Conservation (phyloP, 2,888 invertebrate species). For the Teinopalpus imperialis region DNA sequence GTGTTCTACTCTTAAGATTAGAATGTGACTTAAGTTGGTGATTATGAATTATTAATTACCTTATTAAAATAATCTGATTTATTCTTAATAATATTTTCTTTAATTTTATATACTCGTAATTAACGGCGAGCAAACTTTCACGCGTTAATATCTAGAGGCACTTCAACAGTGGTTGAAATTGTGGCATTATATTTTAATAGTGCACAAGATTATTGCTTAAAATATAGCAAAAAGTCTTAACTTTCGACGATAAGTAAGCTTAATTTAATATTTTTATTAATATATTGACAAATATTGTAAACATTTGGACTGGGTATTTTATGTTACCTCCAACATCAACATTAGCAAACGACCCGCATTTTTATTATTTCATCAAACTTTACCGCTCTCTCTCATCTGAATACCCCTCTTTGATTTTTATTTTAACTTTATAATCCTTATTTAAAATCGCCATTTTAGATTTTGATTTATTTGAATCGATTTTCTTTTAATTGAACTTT, state of each 20-base stretch:
- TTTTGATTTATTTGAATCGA: not conserved
- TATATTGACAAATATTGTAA: conserved; percentile 75
- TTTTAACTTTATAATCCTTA: not conserved
- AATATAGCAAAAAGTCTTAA: conserved; percentile 45
- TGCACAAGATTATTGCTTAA: conserved; percentile 58
- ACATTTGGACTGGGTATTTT: conserved; percentile 75
- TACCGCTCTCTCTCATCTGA: too few relatives aligned
- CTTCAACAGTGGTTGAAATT: conserved; percentile 65
- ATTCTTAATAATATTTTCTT: conserved; percentile 30
- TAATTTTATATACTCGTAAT: conserved; percentile 37
- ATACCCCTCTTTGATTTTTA: not conserved
- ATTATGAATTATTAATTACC: conserved; percentile 16
- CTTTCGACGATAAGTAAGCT: conserved; percentile 52
- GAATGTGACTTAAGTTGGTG: conserved; percentile 29
- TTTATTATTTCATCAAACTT: too few relatives aligned
- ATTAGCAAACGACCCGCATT: too few relatives aligned
- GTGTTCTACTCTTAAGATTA: conserved; percentile 51
- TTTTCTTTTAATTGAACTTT: not conserved
- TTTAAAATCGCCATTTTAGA: not conserved
- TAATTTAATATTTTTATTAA: conserved; percentile 58
- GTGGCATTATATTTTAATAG: conserved; percentile 45
- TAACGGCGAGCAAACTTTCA: conserved; percentile 48
- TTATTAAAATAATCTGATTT: conserved; percentile 29
- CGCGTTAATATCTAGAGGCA: conserved; percentile 62
- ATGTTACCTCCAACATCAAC: too few relatives aligned